Evolutionary conservation across 2,113 vertebrate genomes (phyloP).

Genomic region (Hoplias malabaricus): DNA sequence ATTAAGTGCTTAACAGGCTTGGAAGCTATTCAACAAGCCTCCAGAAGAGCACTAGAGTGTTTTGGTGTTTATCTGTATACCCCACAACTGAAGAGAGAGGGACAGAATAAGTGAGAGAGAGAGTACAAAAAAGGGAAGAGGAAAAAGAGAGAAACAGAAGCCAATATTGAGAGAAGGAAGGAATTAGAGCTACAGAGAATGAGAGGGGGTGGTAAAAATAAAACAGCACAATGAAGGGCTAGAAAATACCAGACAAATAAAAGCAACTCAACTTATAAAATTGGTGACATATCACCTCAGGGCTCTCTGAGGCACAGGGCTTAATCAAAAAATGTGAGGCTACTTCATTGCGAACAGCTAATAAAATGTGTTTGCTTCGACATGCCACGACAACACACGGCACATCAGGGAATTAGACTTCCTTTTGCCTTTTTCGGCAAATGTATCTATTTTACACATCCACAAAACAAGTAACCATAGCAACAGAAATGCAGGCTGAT

Average conservation of each 20-base stretch:
- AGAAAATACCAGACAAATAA: not conserved
- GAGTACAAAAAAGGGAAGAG: slow-evolving; percentile 33
- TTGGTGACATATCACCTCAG: slow-evolving; percentile 47
- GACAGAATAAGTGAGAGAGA: slow-evolving; percentile 42
- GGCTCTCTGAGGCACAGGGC: slow-evolving; percentile 31
- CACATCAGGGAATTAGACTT: slow-evolving; percentile 60
- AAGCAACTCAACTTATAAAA: not conserved
- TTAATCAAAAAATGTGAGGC: slow-evolving; percentile 52
- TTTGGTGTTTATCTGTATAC: slow-evolving; percentile 41
- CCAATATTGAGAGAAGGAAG: slow-evolving; percentile 47
- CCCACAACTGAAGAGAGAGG: slow-evolving; percentile 5
- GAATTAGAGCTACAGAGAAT: not conserved
- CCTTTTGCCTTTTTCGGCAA: slow-evolving; percentile 60
- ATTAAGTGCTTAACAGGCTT: slow-evolving; percentile 63
- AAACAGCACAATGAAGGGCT: not conserved
- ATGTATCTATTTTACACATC: slow-evolving; percentile 72
- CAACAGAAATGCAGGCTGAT: slow-evolving; percentile 71
- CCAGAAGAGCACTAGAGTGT: slow-evolving; percentile 45
- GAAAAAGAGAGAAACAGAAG: slow-evolving; percentile 33
- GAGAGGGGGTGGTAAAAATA: not conserved
- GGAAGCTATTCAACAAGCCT: slow-evolving; percentile 53
- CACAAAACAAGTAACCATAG: slow-evolving; percentile 77
- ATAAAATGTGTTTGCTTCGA: slow-evolving; percentile 48
- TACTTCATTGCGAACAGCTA: slow-evolving; percentile 43
- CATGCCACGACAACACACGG: slow-evolving; percentile 54